Evolutionary conservation across 64 coral and sea anemone genomes (phyloP), one percentile per base, ranked within the genome.

Genomic region (Dendronephthya gigantea): DNA sequence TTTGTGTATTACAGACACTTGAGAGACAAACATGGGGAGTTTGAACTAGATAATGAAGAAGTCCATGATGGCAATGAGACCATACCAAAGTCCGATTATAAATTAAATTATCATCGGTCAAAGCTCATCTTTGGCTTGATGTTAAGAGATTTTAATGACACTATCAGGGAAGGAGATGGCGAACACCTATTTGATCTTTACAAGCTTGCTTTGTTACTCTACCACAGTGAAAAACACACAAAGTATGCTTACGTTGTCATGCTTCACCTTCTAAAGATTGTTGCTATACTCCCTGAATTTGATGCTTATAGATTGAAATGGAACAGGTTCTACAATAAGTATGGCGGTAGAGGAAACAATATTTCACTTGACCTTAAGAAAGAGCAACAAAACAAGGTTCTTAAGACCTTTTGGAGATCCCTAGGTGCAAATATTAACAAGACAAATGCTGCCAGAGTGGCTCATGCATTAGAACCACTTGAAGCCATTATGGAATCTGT

Each of bases 241-340:
- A 79, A 79, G 22, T 79, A 79, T 36, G 72, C 72, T 19, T 79
- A 79, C 16, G 37, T 79, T 2, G 69, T 76, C 69, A 2, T 76
- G 69, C 31, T 76, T 22, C 69, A 76, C 69, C 69, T 76, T 66
- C 58, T 66, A 13, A 76, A 76, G n/a, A 76, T 76, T 76, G 23
- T 76, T 76, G 69, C 69, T 30, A 10, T 76, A 31, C 69, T 76
- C 25, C 35, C 69, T 35, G 69, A 28, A 76, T 3, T 7, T 76
- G 69, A 76, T 76, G 69, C 69, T 16, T 30, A 76, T 38, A 76
- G 31, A 34, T 76, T 76, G 34, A 32, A 76, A 76, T 76, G 69
- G 69, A 76, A 76, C 35, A 76, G 31, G 25, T 76, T 76, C 25
- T 31, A 76, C 31, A 76, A 38, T 34, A 76, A 76, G n/a, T 76